These are phyloP conservation scores for Platerodrilus igneus DNA, from an alignment of 2,888 invertebrate species.

Conservation along the genomic window DNA sequence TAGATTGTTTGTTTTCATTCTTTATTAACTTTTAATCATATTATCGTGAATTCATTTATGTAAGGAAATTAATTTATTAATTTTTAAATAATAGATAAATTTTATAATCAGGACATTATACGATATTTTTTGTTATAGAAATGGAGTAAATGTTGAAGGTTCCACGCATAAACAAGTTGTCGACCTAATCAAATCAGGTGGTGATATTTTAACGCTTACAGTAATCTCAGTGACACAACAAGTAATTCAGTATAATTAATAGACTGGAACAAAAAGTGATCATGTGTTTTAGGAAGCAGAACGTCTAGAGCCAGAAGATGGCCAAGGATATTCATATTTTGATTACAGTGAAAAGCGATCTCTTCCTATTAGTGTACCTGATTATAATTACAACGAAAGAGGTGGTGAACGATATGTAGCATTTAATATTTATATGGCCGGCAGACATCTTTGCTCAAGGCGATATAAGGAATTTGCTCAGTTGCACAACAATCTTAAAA, in stretches of 20 bases:
- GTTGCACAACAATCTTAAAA: conserved; percentile 80
- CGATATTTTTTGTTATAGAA: conserved; percentile 73
- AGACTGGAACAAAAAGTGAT: conserved; percentile 1
- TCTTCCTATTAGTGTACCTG: conserved; percentile 85
- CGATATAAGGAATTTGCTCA: conserved; percentile 94
- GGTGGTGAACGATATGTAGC: conserved; percentile 88
- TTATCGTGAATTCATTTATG: too few relatives aligned
- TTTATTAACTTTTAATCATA: too few relatives aligned
- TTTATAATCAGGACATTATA: too few relatives aligned
- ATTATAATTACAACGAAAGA: conserved; percentile 85
- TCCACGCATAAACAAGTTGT: conserved; percentile 99
- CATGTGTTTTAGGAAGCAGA: conserved; percentile 74
- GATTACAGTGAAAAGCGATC: conserved; percentile 95
- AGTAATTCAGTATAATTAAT: conserved; percentile 50
- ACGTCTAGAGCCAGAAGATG: conserved; percentile 80
- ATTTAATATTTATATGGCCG: conserved; percentile 99
- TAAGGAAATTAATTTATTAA: too few relatives aligned
- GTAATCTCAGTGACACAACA: conserved; percentile 94
- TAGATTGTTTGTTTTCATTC: too few relatives aligned
- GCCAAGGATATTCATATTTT: conserved; percentile 71
- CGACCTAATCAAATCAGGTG: conserved; percentile 97
- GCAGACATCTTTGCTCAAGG: conserved; percentile 92
- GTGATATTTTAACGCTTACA: conserved; percentile 91
- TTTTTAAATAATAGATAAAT: too few relatives aligned
- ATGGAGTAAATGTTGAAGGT: conserved; percentile 96